Evolutionary conservation across 2,797 vertebrate species (phyloP).

Genomic region (Eleutherodactylus coqui): DNA sequence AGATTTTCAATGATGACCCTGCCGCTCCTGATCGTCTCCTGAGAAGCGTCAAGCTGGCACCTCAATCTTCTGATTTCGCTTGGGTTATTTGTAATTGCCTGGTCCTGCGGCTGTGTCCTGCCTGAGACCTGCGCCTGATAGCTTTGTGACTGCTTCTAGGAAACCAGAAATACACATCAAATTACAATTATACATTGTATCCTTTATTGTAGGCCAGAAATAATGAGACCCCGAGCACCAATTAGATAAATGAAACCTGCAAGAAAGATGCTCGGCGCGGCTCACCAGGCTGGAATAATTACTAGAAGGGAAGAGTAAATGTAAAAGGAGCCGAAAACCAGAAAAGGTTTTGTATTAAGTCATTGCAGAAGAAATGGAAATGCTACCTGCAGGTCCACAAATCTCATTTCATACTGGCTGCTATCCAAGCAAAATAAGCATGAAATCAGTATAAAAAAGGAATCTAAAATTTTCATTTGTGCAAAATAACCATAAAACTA

Average conservation of each 20-base stretch:
- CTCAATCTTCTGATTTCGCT: conserved; percentile 61
- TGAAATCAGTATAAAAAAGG: conserved; percentile 21
- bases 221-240: conserved; percentile 39
- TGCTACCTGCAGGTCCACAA: background rate
- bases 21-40: conserved; percentile 65
- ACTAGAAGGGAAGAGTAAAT: conserved; percentile 2
- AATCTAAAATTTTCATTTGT: conserved; percentile 29
- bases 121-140: conserved; percentile 69
- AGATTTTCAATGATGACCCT: conserved; percentile 73
- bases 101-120: conserved; percentile 66
- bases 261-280: background rate
- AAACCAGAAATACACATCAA: conserved; percentile 9
- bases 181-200: conserved; percentile 38
- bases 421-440: conserved; percentile 9
- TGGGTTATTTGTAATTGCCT: conserved; percentile 61
- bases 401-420: conserved; percentile 22
- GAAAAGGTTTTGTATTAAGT: conserved; percentile 12
- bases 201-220: conserved; percentile 4
- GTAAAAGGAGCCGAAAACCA: background rate
- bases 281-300: conserved; percentile 26
- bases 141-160: conserved; percentile 73
- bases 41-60: conserved; percentile 55
- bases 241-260: conserved; percentile 31
- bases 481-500: background rate
- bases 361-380: background rate